phyloP scores from a whole-genome alignment of 2,113 vertebrate genomes.

The Protobothrops flavoviridis region DNA sequence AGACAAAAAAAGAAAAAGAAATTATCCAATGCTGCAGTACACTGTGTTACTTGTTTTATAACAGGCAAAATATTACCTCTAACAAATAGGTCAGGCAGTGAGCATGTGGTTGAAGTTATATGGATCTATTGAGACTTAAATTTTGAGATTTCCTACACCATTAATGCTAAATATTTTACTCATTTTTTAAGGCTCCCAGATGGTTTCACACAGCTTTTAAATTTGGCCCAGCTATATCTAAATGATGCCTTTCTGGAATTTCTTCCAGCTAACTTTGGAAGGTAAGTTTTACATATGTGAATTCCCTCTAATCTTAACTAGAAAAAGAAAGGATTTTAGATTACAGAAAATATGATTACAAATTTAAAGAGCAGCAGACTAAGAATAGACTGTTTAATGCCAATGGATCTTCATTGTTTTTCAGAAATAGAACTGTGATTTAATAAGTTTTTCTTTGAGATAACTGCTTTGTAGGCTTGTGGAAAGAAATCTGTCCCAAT shows the following conservation, averaged over 20 bases:
- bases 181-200: conserved; percentile 87
- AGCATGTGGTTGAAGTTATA: conserved; percentile 35
- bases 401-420: not conserved
- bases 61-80: conserved; percentile 12
- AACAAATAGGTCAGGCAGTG: conserved; percentile 42
- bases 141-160: conserved; percentile 58
- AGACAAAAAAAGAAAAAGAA: not conserved
- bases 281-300: conserved; percentile 77
- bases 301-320: not conserved
- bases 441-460: not conserved
- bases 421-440: not conserved
- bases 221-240: conserved; percentile 98
- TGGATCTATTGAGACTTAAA: conserved; percentile 52
- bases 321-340: rapidly evolving
- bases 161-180: conserved; percentile 59
- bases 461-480: not conserved
- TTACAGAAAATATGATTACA: not conserved
- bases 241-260: conserved; percentile 99
- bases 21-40: not conserved
- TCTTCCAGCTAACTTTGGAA: conserved; percentile 98
- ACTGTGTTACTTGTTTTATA: conserved; percentile 48
- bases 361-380: not conserved
- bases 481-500: not conserved
- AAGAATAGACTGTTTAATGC: not conserved
- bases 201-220: conserved; percentile 97